phyloP scores from a whole-genome alignment of 2,888 invertebrate species.

The Caenorhabditis afra region DNA sequence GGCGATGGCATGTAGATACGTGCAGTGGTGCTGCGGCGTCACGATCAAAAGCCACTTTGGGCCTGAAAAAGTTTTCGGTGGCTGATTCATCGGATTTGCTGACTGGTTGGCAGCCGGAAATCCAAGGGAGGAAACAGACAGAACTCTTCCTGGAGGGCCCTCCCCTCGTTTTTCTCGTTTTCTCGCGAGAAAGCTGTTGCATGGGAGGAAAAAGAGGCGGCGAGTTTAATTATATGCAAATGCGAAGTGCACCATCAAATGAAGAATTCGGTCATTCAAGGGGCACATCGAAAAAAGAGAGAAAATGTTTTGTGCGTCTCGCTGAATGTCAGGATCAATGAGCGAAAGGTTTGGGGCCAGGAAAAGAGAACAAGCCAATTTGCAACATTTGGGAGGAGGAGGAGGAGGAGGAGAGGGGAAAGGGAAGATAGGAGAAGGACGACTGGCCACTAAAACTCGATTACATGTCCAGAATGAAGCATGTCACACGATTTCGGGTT shows the following conservation, averaged over 20 bases:
- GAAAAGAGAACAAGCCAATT: slow-evolving; percentile 37
- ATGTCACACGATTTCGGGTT: slow-evolving; percentile 27
- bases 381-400: slow-evolving; percentile 37
- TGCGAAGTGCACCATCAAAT: slow-evolving; percentile 54
- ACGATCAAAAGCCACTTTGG: slow-evolving; percentile 12
- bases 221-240: slow-evolving; percentile 57
- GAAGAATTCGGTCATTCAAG: slow-evolving; percentile 57
- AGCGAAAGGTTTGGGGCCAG: slow-evolving; percentile 29
- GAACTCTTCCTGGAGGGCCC: slow-evolving; percentile 40
- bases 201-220: slow-evolving; percentile 17
- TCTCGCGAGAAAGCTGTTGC: slow-evolving; percentile 7
- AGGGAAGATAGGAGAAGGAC: slow-evolving; percentile 6
- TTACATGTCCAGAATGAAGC: slow-evolving; percentile 24
- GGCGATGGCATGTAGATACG: slow-evolving; percentile 26
- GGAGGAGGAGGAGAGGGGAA: slow-evolving; percentile 1
- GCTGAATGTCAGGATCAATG: slow-evolving; percentile 43
- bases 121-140: not conserved
- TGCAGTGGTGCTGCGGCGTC: not conserved
- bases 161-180: not conserved
- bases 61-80: not conserved
- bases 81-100: slow-evolving; percentile 4
- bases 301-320: slow-evolving; percentile 38
- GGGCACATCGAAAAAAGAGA: slow-evolving; percentile 23
- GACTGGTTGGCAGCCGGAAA: slow-evolving; percentile 20
- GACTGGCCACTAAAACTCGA: slow-evolving; percentile 16